phyloP scores from a whole-genome alignment of 2,888 invertebrate species.

The Stenichneumon culpator region DNA sequence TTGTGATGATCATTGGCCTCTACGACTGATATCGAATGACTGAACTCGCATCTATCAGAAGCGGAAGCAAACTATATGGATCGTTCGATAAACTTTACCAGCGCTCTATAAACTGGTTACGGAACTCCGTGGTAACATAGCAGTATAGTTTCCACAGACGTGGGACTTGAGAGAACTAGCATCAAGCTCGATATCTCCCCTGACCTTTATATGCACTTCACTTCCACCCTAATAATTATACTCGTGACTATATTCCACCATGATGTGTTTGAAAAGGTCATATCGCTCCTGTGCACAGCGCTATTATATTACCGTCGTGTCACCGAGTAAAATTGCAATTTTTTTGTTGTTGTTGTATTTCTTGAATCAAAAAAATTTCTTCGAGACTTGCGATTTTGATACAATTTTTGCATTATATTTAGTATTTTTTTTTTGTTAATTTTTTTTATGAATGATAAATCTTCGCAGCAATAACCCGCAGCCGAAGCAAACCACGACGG shows the following conservation, averaged over 20 bases:
- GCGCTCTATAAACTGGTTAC: background rate
- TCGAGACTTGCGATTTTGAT: background rate
- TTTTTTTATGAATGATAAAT: background rate
- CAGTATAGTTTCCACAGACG: slow-evolving; percentile 3
- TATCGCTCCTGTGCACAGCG: slow-evolving; percentile 10
- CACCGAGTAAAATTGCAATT: slow-evolving; percentile 1
- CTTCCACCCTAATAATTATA: slow-evolving; percentile 68
- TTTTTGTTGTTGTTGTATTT: background rate
- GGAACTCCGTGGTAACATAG: background rate
- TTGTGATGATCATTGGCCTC: background rate
- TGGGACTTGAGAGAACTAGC: slow-evolving; percentile 4
- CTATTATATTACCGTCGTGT: background rate
- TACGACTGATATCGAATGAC: background rate
- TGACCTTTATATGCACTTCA: slow-evolving; percentile 67
- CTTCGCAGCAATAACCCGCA: background rate
- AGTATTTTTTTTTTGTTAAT: background rate
- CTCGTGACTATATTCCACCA: slow-evolving; percentile 59
- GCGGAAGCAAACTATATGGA: background rate
- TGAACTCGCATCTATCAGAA: background rate
- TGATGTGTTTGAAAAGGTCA: slow-evolving; percentile 61
- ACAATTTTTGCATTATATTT: background rate
- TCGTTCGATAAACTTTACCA: background rate
- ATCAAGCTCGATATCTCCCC: slow-evolving; percentile 50
- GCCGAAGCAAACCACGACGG: slow-evolving; percentile 79
- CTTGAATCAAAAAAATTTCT: background rate